phyloP scores from a whole-genome alignment of 2,888 invertebrate species.

The Drosophila testacea region DNA sequence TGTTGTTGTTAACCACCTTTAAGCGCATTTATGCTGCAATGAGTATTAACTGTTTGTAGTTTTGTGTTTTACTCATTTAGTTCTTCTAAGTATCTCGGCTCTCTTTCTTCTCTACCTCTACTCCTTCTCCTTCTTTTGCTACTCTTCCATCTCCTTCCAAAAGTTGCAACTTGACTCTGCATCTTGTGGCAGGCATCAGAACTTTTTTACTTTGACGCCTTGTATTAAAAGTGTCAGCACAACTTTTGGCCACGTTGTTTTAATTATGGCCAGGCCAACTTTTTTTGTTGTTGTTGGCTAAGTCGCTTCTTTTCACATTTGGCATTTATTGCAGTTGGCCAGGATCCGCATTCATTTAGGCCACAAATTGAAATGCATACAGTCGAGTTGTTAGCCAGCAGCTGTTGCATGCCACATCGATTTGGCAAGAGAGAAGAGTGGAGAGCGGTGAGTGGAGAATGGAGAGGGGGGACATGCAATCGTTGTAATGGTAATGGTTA shows the following conservation, averaged over 20 bases:
- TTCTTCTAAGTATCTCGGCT: background rate
- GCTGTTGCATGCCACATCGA: constrained; percentile 79
- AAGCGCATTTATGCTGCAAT: constrained; percentile 49
- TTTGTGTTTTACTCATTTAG: constrained; percentile 19
- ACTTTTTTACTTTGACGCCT: constrained; percentile 63
- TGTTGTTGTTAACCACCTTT: constrained; percentile 25
- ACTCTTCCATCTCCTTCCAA: background rate
- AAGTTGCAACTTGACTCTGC: constrained; percentile 29
- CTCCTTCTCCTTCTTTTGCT: background rate
- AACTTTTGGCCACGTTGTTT: constrained; percentile 40
- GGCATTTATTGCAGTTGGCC: constrained; percentile 33
- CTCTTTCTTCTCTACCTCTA: background rate
- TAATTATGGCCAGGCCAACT: constrained; percentile 37
- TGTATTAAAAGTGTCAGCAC: constrained; percentile 71
- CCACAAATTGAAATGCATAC: constrained; percentile 71
- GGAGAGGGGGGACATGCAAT: background rate
- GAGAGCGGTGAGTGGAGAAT: no score
- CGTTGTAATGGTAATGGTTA: constrained; percentile 53
- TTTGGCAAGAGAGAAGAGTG: constrained; percentile 35
- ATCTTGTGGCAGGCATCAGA: constrained; percentile 25
- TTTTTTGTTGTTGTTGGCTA: constrained; percentile 9
- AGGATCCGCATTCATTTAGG: constrained; percentile 37
- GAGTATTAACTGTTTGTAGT: constrained; percentile 41
- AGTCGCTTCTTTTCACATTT: constrained; percentile 13
- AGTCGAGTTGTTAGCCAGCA: constrained; percentile 57